Evolutionary conservation across 2,797 vertebrate species (phyloP).

Genomic region (Ctenochaetus hawaiiensis): DNA sequence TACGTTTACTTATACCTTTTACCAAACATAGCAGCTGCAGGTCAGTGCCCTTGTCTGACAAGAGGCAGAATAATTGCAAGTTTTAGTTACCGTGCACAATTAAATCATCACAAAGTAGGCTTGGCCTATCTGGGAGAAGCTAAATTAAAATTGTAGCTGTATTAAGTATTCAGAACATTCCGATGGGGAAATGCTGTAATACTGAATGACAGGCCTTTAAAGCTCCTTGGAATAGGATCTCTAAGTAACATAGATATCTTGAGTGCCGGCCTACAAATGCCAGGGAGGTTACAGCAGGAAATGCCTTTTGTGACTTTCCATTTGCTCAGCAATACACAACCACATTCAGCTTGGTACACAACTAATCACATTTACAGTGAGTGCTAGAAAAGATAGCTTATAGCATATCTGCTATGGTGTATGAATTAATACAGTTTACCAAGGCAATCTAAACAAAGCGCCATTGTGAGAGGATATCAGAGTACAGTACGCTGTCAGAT

Average conservation of each 20-base stretch:
- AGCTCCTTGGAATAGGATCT: slow-evolving; percentile 85
- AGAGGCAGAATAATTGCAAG: slow-evolving; percentile 51
- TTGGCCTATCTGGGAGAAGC: slow-evolving; percentile 37
- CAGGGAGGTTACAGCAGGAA: slow-evolving; percentile 88
- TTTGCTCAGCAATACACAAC: slow-evolving; percentile 85
- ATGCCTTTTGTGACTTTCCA: slow-evolving; percentile 90
- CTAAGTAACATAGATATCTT: slow-evolving; percentile 86
- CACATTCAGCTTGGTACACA: slow-evolving; percentile 54
- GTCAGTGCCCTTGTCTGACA: slow-evolving; percentile 57
- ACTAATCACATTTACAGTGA: slow-evolving; percentile 48
- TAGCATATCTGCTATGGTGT: slow-evolving; percentile 31
- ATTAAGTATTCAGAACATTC: slow-evolving; percentile 50
- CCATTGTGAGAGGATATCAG: slow-evolving; percentile 40
- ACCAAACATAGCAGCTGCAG: slow-evolving; percentile 62
- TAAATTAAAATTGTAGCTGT: slow-evolving; percentile 47
- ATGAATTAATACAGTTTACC: slow-evolving; percentile 40
- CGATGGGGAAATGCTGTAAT: slow-evolving; percentile 69
- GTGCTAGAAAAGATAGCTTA: slow-evolving; percentile 28
- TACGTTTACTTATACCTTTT: slow-evolving; percentile 79
- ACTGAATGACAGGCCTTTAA: slow-evolving; percentile 81
- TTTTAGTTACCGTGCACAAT: slow-evolving; percentile 55
- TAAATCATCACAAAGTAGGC: slow-evolving; percentile 54
- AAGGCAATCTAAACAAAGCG: slow-evolving; percentile 35
- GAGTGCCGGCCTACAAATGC: slow-evolving; percentile 85
- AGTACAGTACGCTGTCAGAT: slow-evolving; percentile 42